These are phyloP conservation scores for Drosophila yakuba DNA, from an alignment of 1,140 invertebrate genomes.

Conservation along the genomic window DNA sequence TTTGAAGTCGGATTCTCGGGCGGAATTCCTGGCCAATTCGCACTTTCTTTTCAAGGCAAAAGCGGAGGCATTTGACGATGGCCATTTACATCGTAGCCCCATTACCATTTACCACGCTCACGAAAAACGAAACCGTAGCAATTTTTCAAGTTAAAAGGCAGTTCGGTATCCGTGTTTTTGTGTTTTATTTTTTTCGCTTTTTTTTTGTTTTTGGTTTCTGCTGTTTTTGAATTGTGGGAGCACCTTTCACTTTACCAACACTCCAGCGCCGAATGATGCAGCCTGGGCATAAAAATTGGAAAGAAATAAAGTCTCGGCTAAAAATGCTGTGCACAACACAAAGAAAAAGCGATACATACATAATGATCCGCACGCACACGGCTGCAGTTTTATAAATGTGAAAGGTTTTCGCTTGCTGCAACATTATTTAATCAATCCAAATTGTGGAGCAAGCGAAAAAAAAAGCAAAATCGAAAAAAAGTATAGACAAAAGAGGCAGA, in stretches of 20 bases:
- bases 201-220: slow-evolving; percentile 7
- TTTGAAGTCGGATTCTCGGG: slow-evolving; percentile 5
- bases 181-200: slow-evolving; percentile 4
- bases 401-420: slow-evolving; percentile 82
- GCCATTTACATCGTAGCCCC: slow-evolving; percentile 48
- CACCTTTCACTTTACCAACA: slow-evolving; percentile 81
- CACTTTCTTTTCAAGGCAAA: slow-evolving; percentile 75
- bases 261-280: slow-evolving; percentile 49
- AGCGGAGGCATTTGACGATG: slow-evolving; percentile 45
- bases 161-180: slow-evolving; percentile 30
- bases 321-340: slow-evolving; percentile 82
- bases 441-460: slow-evolving; percentile 78
- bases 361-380: slow-evolving; percentile 47
- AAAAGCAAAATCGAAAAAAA: slow-evolving; percentile 66
- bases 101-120: slow-evolving; percentile 70
- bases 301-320: slow-evolving; percentile 75
- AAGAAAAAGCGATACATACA: slow-evolving; percentile 65
- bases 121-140: slow-evolving; percentile 63
- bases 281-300: slow-evolving; percentile 67
- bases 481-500: slow-evolving; percentile 57
- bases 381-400: slow-evolving; percentile 67
- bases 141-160: slow-evolving; percentile 81
- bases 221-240: slow-evolving; percentile 77
- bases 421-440: slow-evolving; percentile 83
- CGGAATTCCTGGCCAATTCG: slow-evolving; percentile 19